Evolutionary conservation across 2,888 invertebrate genomes (phyloP).

Genomic region (Syrista parreyssii): DNA sequence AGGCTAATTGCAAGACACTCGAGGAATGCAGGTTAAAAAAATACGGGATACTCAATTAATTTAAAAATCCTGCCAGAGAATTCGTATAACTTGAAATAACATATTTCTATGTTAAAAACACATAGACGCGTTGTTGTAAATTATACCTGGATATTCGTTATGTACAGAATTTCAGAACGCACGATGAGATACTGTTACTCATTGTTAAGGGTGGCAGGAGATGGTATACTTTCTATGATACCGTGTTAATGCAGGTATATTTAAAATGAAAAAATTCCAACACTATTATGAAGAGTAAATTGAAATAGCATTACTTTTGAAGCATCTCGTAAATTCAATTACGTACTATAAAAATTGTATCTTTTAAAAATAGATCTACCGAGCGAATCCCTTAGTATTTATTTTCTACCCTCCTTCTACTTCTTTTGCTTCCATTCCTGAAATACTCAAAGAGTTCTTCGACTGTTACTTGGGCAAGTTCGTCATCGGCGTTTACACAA

Average conservation of each 20-base stretch:
- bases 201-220: neutral
- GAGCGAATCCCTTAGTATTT: neutral
- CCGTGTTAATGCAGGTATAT: neutral
- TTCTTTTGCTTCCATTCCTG: neutral
- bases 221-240: neutral
- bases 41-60: neutral
- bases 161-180: neutral
- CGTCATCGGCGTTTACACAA: constrained; percentile 14
- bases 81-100: neutral
- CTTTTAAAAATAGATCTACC: neutral
- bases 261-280: neutral
- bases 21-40: neutral
- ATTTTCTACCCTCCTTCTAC: neutral
- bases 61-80: neutral
- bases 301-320: neutral
- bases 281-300: neutral
- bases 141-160: neutral
- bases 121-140: neutral
- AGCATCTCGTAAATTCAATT: neutral
- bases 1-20: neutral
- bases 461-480: constrained; percentile 32
- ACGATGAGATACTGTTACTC: neutral
- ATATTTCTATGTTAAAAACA: neutral
- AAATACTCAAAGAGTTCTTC: constrained; percentile 19
- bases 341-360: neutral